phyloP scores from a whole-genome alignment of 2,113 vertebrate genomes.

The Hucho hucho region DNA sequence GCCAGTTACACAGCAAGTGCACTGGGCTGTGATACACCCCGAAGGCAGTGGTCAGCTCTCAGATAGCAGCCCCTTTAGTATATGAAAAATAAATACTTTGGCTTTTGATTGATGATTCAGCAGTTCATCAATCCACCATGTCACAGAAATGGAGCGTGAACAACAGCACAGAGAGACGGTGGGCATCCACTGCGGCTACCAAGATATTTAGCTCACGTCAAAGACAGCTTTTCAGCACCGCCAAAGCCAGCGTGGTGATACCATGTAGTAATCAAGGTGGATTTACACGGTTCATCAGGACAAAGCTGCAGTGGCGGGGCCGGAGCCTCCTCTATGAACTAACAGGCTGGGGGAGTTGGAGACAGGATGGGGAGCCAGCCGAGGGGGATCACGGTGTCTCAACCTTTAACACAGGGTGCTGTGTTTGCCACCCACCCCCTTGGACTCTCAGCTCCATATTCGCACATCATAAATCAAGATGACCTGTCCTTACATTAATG shows the following conservation, averaged over 20 bases:
- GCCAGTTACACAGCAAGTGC: slow-evolving; percentile 19
- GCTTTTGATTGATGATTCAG: slow-evolving; percentile 58
- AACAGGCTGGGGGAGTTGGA: slow-evolving; percentile 40
- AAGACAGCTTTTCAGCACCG: slow-evolving; percentile 21
- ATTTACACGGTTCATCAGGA: slow-evolving; percentile 33
- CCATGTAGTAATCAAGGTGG: slow-evolving; percentile 29
- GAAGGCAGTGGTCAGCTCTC: slow-evolving; percentile 16
- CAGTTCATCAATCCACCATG: slow-evolving; percentile 47
- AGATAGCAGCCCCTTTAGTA: slow-evolving; percentile 22
- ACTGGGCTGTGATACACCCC: not conserved
- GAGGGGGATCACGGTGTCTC: slow-evolving; percentile 47
- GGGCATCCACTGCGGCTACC: slow-evolving; percentile 32
- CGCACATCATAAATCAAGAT: slow-evolving; percentile 76
- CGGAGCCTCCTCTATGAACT: slow-evolving; percentile 36
- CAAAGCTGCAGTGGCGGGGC: slow-evolving; percentile 22
- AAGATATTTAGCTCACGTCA: slow-evolving; percentile 21
- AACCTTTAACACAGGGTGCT: slow-evolving; percentile 64
- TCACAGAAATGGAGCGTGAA: slow-evolving; percentile 58
- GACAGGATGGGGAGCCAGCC: slow-evolving; percentile 18
- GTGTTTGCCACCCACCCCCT: slow-evolving; percentile 60
- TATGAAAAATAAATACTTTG: slow-evolving; percentile 47
- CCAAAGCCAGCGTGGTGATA: slow-evolving; percentile 8
- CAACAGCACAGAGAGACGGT: slow-evolving; percentile 18
- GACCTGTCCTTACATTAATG: slow-evolving; percentile 62
- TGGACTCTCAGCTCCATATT: slow-evolving; percentile 64